A percentile compares a stretch with the other conserved stretches of the same genome.
phyloP scores from a whole-genome alignment of 2,797 vertebrate species.

The Distichodus sexfasciatus region DNA sequence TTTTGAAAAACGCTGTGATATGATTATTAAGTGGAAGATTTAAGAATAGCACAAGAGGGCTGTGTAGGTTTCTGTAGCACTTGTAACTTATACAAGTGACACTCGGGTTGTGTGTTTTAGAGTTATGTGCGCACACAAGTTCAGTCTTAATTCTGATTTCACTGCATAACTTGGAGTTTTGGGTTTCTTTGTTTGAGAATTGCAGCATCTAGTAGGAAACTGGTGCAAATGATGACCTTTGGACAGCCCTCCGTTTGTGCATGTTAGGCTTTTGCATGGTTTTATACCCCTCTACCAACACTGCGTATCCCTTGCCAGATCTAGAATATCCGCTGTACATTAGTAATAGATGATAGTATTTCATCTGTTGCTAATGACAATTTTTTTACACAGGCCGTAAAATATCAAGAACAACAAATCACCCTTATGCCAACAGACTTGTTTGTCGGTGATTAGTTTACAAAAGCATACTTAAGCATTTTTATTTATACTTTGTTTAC shows the following conservation, averaged over 20 bases:
- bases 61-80: constrained; percentile 46
- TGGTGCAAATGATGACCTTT: constrained; percentile 50
- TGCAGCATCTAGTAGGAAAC: constrained; percentile 47
- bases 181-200: constrained; percentile 26
- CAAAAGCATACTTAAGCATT: background rate
- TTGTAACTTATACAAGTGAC: background rate
- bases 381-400: background rate
- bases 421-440: background rate
- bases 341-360: background rate
- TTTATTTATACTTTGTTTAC: background rate
- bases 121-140: constrained; percentile 27
- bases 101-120: constrained; percentile 31
- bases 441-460: background rate
- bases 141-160: constrained; percentile 19
- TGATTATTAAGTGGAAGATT: constrained; percentile 63
- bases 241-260: constrained; percentile 46
- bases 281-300: constrained; percentile 62
- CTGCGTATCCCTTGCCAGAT: constrained; percentile 65
- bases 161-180: constrained; percentile 25
- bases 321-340: background rate
- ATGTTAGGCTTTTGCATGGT: constrained; percentile 70
- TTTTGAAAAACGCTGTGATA: constrained; percentile 70
- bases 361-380: background rate
- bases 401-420: background rate
- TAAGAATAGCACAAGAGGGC: constrained; percentile 53